Evolutionary conservation across 2,797 vertebrate species (phyloP).

Genomic region (Melanotaenia nigrans): DNA sequence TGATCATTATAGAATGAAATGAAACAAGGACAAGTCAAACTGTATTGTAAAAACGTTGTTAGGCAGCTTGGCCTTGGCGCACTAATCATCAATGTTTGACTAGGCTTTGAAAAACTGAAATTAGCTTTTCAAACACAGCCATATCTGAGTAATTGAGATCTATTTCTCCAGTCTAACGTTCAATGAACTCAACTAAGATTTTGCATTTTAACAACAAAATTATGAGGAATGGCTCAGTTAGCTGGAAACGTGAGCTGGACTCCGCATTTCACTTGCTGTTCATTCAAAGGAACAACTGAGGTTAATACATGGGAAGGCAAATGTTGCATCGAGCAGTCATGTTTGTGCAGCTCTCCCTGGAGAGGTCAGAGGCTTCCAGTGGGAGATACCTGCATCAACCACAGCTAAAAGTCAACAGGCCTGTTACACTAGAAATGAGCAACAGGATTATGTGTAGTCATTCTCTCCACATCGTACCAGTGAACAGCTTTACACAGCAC

Average conservation of each 20-base stretch:
- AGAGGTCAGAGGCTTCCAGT: constrained; percentile 50
- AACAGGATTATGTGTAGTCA: constrained; percentile 58
- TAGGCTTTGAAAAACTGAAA: neutral
- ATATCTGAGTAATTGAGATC: neutral
- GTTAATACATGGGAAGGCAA: constrained; percentile 46
- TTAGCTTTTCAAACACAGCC: neutral
- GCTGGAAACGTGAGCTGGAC: neutral
- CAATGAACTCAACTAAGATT: neutral
- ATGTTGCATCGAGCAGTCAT: constrained; percentile 70
- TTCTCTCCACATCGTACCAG: constrained; percentile 55
- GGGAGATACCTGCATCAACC: constrained; percentile 64
- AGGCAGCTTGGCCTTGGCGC: neutral
- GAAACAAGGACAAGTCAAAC: neutral
- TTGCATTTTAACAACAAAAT: neutral
- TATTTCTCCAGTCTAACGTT: neutral
- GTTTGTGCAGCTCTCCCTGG: constrained; percentile 64
- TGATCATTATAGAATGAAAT: neutral
- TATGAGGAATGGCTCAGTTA: neutral
- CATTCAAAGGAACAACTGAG: constrained; percentile 23
- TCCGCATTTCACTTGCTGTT: constrained; percentile 3
- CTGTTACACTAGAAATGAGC: constrained; percentile 82
- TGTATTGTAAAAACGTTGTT: neutral
- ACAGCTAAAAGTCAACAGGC: constrained; percentile 69
- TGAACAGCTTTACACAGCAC: constrained; percentile 58
- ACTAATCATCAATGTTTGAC: neutral